phyloP scores from a whole-genome alignment of 2,113 vertebrate genomes.

The Hucho hucho region DNA sequence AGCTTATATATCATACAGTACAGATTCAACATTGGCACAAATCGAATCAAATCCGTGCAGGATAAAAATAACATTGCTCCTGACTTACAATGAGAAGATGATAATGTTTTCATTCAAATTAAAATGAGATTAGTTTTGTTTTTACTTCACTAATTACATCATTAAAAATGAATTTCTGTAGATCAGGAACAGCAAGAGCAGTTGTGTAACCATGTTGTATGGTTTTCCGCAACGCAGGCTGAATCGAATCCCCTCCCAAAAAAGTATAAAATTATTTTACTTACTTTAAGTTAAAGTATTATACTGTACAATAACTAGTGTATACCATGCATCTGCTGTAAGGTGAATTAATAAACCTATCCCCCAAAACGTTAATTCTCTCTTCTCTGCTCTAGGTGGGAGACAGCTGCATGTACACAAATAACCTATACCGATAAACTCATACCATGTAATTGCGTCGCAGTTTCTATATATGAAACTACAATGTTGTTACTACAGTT shows the following conservation, averaged over 20 bases:
- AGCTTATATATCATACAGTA: constrained; percentile 25
- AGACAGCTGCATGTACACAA: background rate
- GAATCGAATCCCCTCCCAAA: too few relatives aligned
- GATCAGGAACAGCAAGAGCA: too few relatives aligned
- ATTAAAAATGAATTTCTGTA: background rate
- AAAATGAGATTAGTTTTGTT: too few relatives aligned
- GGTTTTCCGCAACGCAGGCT: too few relatives aligned
- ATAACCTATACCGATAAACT: too few relatives aligned
- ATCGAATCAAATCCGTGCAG: constrained; percentile 12
- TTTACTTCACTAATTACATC: too few relatives aligned
- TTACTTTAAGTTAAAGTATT: background rate
- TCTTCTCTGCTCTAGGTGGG: background rate
- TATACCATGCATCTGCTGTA: background rate
- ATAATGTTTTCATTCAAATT: too few relatives aligned
- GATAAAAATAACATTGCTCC: background rate
- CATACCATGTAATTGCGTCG: too few relatives aligned
- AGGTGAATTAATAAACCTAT: background rate
- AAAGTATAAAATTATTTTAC: background rate
- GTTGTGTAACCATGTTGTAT: too few relatives aligned
- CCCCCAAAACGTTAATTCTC: background rate
- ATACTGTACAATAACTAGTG: background rate
- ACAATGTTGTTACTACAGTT: too few relatives aligned
- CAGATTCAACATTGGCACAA: constrained; percentile 18
- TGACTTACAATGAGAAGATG: background rate
- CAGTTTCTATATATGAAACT: background rate